A percentile compares a stretch with the other conserved stretches of the same genome.
These are phyloP conservation scores for Dynastes grantii DNA, from an alignment of 2,888 invertebrate genomes.

Conservation along the genomic window DNA sequence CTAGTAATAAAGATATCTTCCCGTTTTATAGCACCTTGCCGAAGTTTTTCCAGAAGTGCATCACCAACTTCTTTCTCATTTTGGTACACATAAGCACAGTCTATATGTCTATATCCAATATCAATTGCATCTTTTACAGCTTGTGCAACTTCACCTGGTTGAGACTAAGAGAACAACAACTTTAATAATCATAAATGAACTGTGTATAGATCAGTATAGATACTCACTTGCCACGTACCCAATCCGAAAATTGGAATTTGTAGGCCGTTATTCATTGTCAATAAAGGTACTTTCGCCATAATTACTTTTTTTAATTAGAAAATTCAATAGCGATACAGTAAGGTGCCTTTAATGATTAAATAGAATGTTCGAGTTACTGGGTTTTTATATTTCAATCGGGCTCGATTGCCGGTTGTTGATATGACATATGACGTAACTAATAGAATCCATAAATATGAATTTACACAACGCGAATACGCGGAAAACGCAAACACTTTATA, in stretches of 20 bases:
- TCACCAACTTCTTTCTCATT: constrained; percentile 85
- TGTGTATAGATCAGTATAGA: constrained; percentile 44
- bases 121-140: constrained; percentile 85
- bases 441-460: background rate
- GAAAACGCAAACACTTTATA: background rate
- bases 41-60: constrained; percentile 78
- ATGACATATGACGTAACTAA: background rate
- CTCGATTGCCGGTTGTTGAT: constrained; percentile 2
- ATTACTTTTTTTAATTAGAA: background rate
- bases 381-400: background rate
- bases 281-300: constrained; percentile 66
- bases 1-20: constrained; percentile 83
- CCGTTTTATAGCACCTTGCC: constrained; percentile 79
- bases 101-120: constrained; percentile 86
- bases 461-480: background rate
- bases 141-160: constrained; percentile 77
- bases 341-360: background rate
- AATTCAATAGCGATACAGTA: background rate
- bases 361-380: background rate
- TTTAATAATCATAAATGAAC: constrained; percentile 10
- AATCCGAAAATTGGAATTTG: constrained; percentile 73
- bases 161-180: constrained; percentile 34
- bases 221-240: constrained; percentile 86
- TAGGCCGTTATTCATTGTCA: constrained; percentile 75
- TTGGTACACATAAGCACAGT: constrained; percentile 83